Evolutionary conservation across 2,888 invertebrate genomes (phyloP), one percentile per base, ranked within the genome.

Genomic region (Anodontia alba): DNA sequence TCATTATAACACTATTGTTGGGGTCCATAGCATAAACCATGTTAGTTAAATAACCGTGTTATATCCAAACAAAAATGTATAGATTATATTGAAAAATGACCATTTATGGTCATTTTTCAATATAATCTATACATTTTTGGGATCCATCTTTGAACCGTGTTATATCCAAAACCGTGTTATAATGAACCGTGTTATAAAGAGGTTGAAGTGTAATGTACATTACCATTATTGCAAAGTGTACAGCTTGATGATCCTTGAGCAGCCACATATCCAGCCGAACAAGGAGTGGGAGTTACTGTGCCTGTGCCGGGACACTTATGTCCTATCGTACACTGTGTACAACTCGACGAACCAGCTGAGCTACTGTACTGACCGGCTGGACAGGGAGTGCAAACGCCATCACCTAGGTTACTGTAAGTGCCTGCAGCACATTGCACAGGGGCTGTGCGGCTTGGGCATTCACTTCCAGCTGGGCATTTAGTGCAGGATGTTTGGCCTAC

Each of bases 381-480:
- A 80, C 93, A 93, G 0, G 85, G 70, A 12, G 83, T 73, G 81
- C 92, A 93, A 12, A 62, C 74, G 8, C 89, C 89, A 36, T 87
- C 84, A 5, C 90, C 91, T 7, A 69, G 43, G 0, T 84, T 86
- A 68, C 91, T 91, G 81, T 87, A 90, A 38, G 74, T 78, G 15
- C 92, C 92, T 0, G 90, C 85, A 3, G 67, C 42, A 84, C 93
- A 93, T 10, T 67, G 66, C 5, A 84, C 81, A 0, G 89, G 84
- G 15, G 87, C 72, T 23, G 81, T 85, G 8, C 83, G 80, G 76
- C 86, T 85, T 23, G 91, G 91, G 84, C 93, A 93, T 38, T 86
- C 87, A 33, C 80, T 81, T 17, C 92, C 92, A 3, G 88, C 89
- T 3, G 93, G 92, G 79, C 93, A 93, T 12, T 36, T 29, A 10